Conservation (phyloP, 1,140 invertebrate species). For the Hypothenemus hampei region DNA sequence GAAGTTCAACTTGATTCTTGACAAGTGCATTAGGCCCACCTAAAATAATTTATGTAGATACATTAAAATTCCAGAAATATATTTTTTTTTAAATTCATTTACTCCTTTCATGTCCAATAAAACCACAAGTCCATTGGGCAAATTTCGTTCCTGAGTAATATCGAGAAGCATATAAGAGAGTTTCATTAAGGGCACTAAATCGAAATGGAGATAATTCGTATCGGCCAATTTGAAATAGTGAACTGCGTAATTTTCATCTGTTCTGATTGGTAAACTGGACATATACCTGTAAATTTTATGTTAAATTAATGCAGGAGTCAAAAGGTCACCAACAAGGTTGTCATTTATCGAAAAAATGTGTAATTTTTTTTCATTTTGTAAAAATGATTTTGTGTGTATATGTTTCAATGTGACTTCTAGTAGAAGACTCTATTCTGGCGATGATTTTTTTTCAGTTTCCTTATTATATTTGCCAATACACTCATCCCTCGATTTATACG, state of each 20-base stretch:
- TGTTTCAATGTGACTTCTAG: no score
- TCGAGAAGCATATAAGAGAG: slow-evolving; percentile 59
- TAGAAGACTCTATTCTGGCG: no score
- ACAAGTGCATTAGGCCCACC: slow-evolving; percentile 52
- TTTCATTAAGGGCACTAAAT: slow-evolving; percentile 55
- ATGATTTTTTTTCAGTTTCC: no score
- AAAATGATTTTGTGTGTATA: no score
- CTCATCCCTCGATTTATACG: no score
- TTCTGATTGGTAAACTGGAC: slow-evolving; percentile 51
- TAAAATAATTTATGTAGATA: slow-evolving; percentile 18
- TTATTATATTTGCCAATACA: no score
- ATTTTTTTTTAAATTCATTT: no score
- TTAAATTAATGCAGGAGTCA: no score
- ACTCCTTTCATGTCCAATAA: slow-evolving; percentile 59
- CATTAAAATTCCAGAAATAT: neutral
- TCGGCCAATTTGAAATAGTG: slow-evolving; percentile 57
- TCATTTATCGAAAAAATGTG: no score
- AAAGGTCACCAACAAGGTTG: no score
- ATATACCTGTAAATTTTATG: no score
- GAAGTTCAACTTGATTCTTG: slow-evolving; percentile 47
- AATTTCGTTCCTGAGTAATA: slow-evolving; percentile 38
- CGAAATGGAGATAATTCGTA: slow-evolving; percentile 54
- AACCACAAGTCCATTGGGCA: slow-evolving; percentile 51
- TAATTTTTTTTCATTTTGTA: no score
- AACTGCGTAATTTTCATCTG: slow-evolving; percentile 55